Base-by-base conservation (phyloP, 2,113 vertebrate genomes). In the Parotia lawesii region DNA sequence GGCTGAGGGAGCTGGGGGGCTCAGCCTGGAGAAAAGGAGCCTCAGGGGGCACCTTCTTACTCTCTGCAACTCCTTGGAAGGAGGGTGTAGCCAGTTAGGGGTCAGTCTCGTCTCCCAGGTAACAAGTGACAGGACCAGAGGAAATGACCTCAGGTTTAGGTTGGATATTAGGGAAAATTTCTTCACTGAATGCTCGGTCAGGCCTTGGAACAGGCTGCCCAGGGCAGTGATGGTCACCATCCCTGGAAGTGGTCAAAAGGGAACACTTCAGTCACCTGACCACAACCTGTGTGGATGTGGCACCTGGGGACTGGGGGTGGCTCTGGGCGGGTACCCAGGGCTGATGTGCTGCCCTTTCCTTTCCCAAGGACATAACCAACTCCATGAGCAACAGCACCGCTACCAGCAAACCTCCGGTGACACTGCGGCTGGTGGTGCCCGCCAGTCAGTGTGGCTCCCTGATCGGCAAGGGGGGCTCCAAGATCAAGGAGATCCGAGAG, bases 401-500 rank as follows among this genome's bases (percentile, higher is more conserved):
- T 44, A 99, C 98, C 96, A 99, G 99, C 98, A 99, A 99, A 91
- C 99, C 99, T 38, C 99, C 99, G 0, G 99, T 99, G 94, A 99
- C 99, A 0, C 97, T 99, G 95, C 97, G 99, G 60, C 96, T 99
- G 58, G 99, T 99, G 4, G 99, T 99, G 71, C 99, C 99, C 0
- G 99, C 99, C 40, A 99, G 99, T 84, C 99, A 99, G 96, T 99
- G 99, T 1, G 99, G 99, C 80, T 99, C 99, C 14, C 98, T 99
- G 95, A 99, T 99, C 0, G 99, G 99, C 72, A 99, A 99, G 95
- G 99, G 99, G 70, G 99, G 99, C 77, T 99, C 99, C 96, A 99
- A 99, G 97, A 99, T 99, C 96, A 99, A 99, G 97, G 99, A 99
- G 91, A 99, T 99, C 98, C 98, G 99, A 97, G 99, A 99, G 99